Evolutionary conservation across 2,797 vertebrate genomes (phyloP), one percentile per base, ranked within the genome.

Genomic region (Alauda arvensis): DNA sequence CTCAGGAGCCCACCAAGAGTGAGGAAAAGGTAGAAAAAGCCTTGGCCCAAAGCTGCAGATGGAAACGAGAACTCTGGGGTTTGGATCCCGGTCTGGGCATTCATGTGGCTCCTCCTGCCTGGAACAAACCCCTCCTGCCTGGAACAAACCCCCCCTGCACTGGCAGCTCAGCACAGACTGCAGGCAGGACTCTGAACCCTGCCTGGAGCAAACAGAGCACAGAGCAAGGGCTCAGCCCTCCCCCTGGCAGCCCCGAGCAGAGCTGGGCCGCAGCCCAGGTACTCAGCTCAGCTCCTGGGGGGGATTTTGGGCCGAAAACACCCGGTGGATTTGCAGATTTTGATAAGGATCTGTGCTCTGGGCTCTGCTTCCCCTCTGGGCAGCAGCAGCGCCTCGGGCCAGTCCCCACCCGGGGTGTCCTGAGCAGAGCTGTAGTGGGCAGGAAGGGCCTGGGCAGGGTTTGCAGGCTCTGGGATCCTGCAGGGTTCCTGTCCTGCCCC

Each of bases 221-320:
- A 48, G 29, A 57, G 87, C 60, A 70, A 83, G 46, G 8, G 29
- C 10, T 33, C 49, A 55, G 74, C 57, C 56, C 20, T 18, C 49
- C 55, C 31, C 53, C 46, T 76, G 91, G 49, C 91, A 89, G 81
- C 79, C 84, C 87, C 45, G 29, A 77, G 85, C 87, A 82, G 91
- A 11, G 67, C 83, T 67, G 80, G 63, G 21, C 39, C 3, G 3
- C 63, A 61, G 89, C 93, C 89, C 81, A 69, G 67, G 29, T 43
- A 42, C 71, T 53, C 90, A 85, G 88, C 89, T 87, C 85, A 88
- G 75, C 66, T 69, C 75, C 66, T 68, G 37, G 29, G 59, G 28
- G 72, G 81, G 88, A 59, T 2, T 72, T 46, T 76, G 87, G 82
- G 56, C 77, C 43, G 16, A 77, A 83, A 56, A 21, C 57, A 18